Evolutionary conservation across 2,113 vertebrate species (phyloP), one percentile per base, ranked within the genome.

Genomic region (Oostethus manadensis): DNA sequence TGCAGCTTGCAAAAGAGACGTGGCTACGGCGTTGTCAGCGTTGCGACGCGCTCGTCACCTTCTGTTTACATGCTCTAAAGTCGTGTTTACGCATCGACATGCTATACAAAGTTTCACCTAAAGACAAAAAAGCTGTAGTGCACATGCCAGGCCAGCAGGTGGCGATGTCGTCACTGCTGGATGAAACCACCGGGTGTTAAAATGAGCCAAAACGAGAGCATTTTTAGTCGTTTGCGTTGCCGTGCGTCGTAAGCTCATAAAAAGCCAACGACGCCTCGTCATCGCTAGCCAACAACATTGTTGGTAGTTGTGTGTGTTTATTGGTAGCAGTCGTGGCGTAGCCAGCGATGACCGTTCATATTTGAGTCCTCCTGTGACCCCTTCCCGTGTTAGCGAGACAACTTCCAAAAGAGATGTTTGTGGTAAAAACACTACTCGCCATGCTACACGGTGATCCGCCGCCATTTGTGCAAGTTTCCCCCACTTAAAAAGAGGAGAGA

Each of bases 361-460:
- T 67, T 60, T 62, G 61, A 38, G 38, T 69, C 73, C 78, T 77
- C 64, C 66, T 22, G 80, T 71, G 80, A 80, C 85, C 80, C 85
- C 84, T 83, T 85, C 83, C 84, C 81, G 79, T 83, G 2, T 21
- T 20, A 10, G 48, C 48, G 21, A 49, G 47, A 49, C 46, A 47
- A 47, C 17, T 16, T 38, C 8, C 8, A 11, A 38, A 38, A 2
- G 1, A n/a, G n/a, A n/a, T n/a, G 9, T 10, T 38, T 38, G 35
- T 9, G 10, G 1, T n/a, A n/a, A n/a, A n/a, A n/a, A n/a, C n/a
- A n/a, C n/a, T n/a, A n/a, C n/a, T n/a, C n/a, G n/a, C n/a, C n/a
- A n/a, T n/a, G n/a, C n/a, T n/a, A n/a, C n/a, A n/a, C n/a, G n/a
- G n/a, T n/a, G n/a, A n/a, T n/a, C n/a, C n/a, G n/a, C n/a, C n/a